Conservation (phyloP, 2,797 vertebrate genomes). For the Oreortyx pictus region DNA sequence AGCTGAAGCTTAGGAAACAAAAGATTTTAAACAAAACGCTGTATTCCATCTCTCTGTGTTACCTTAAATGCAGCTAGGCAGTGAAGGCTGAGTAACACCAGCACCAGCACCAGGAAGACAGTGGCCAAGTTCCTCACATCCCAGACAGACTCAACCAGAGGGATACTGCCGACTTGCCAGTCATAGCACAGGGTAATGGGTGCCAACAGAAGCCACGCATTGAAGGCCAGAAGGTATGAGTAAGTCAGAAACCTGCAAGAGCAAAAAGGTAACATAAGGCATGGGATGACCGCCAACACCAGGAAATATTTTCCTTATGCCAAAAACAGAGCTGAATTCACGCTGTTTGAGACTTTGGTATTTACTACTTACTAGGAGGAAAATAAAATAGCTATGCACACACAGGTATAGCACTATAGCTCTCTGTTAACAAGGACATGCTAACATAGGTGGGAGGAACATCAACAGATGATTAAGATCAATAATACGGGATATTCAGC, state of each 20-base stretch:
- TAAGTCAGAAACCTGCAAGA: conserved; percentile 90
- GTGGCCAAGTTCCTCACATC: conserved; percentile 88
- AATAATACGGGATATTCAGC: neutral
- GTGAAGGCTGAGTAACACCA: conserved; percentile 84
- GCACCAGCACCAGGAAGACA: conserved; percentile 80
- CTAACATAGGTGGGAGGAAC: neutral
- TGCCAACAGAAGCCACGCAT: conserved; percentile 92
- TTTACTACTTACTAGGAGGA: neutral
- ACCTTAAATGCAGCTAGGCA: conserved; percentile 89
- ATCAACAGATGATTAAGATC: neutral
- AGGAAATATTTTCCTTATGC: neutral
- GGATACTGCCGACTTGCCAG: conserved; percentile 98
- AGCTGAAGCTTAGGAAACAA: neutral
- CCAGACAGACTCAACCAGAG: conserved; percentile 89
- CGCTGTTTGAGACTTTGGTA: neutral
- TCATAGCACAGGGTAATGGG: conserved; percentile 93
- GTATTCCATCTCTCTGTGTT: neutral
- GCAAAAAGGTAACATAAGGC: neutral
- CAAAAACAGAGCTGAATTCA: neutral
- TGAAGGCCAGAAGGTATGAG: conserved; percentile 94
- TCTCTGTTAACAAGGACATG: neutral
- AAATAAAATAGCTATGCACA: neutral
- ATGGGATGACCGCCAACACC: neutral
- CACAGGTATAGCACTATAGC: neutral
- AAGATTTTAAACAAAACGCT: neutral